Evolutionary conservation across 2,797 vertebrate species (phyloP).

Genomic region (Falco cherrug): DNA sequence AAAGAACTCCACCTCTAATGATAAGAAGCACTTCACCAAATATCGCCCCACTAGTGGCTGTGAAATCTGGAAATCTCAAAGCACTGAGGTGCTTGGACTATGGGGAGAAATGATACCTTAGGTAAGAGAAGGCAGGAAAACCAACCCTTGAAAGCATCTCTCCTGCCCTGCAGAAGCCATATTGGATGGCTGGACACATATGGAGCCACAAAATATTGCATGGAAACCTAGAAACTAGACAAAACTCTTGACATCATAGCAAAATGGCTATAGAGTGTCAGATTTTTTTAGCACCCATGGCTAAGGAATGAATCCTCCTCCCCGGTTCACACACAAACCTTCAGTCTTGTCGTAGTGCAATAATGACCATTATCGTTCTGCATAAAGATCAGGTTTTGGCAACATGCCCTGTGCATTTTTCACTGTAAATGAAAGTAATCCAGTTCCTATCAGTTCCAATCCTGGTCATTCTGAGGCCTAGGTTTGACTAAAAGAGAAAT

Average conservation of each 20-base stretch:
- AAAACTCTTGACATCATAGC: neutral
- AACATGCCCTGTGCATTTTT: neutral
- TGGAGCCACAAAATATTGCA: neutral
- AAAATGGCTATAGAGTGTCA: neutral
- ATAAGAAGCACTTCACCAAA: neutral
- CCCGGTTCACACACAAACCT: fast-evolving
- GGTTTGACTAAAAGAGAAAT: neutral
- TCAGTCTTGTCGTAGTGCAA: neutral
- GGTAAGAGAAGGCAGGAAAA: neutral
- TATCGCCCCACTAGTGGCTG: neutral
- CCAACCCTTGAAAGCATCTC: neutral
- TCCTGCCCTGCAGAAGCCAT: neutral
- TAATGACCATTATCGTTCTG: neutral
- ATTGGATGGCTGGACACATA: neutral
- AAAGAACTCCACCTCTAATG: neutral
- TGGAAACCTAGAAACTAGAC: neutral
- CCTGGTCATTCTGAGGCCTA: neutral
- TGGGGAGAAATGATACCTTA: neutral
- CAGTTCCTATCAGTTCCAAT: neutral
- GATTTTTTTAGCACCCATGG: neutral
- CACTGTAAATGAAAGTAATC: neutral
- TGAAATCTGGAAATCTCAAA: neutral
- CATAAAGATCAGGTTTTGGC: neutral
- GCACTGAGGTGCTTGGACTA: neutral
- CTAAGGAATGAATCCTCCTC: neutral